Base-by-base conservation (phyloP, 92 coral and sea anemone species). In the Meandrina meandrites region DNA sequence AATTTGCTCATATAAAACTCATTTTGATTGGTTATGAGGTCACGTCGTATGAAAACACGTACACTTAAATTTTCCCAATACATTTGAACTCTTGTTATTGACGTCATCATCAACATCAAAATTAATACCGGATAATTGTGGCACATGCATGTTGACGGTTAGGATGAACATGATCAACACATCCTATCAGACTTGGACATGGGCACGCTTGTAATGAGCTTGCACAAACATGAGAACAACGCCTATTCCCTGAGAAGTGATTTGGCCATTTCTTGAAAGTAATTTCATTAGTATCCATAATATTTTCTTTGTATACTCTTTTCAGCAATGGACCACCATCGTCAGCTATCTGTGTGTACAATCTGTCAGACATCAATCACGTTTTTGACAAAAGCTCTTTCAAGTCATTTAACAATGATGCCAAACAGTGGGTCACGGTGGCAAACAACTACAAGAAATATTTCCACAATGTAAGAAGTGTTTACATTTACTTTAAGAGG, bases 321-420 rank as follows among this genome's bases (percentile, higher is more conserved):
- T 73, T 34, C 74, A 95, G 98, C 24, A 87, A 93, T 79, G 94
- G 92, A 8, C 84, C 86, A 5, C 91, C 87, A 3, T 89, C 85
- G 36, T 91, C 98, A 37, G 98, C 96, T 14, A 78, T 96, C 37
- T 96, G 98, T 70, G 66, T 93, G 47, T 96, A 89, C 89, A 70
- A 89, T 19, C 40, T 84, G 85, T 75, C 84, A 11, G 94, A 94
- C 31, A 86, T 93, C 62, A 93, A 92, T 37, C 75, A 87, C 10
- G 96, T 91, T 8, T 96, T 96, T 27, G 79, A 74, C 27, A 94
- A 95, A 45, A 84, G 90, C 15, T 11, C 18, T 64, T 94, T 88
- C 71, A 91, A 86, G 80, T 79, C 70, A 18, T 80, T 90, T 76
- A 81, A 81, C 12, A 19, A 45, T 30, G 10, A 50, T 27, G 79